Conservation (phyloP, 2,113 vertebrate species). For the Brachyhypopomus occidentalis region DNA sequence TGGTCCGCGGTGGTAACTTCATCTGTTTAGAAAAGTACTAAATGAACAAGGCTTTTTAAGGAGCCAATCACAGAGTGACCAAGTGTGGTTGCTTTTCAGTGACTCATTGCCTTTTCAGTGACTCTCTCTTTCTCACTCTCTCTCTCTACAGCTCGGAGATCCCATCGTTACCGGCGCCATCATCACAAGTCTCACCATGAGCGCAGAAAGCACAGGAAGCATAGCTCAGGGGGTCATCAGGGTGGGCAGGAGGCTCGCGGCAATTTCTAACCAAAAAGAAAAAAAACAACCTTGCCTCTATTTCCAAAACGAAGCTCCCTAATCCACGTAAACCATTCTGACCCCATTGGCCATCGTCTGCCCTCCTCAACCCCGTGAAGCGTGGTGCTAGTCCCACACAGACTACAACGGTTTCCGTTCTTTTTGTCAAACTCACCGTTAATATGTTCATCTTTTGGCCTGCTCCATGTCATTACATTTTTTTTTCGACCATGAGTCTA, state of each 20-base stretch:
- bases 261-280: conserved; percentile 75
- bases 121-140: not conserved
- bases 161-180: conserved; percentile 83
- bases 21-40: too few species aligned
- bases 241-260: conserved; percentile 65
- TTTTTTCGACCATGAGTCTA: conserved; percentile 55
- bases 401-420: conserved; percentile 67
- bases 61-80: not conserved
- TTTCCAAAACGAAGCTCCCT: conserved; percentile 15
- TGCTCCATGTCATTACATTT: conserved; percentile 49
- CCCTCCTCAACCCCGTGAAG: conserved; percentile 60
- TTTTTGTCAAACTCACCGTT: conserved; percentile 50
- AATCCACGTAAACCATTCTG: conserved; percentile 17
- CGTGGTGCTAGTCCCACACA: conserved; percentile 55
- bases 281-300: conserved; percentile 30
- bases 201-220: conserved; percentile 86
- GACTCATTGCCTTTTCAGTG: not conserved
- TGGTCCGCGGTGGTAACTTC: too few species aligned
- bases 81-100: too few species aligned
- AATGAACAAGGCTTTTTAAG: conserved; percentile 40
- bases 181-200: conserved; percentile 86
- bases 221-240: conserved; percentile 72
- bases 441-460: conserved; percentile 41
- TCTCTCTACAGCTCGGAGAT: conserved; percentile 79
- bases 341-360: conserved; percentile 33